Percentiles rank a stretch among this genome's conserved stretches.
Conservation (phyloP, 2,888 invertebrate genomes). For the Alcis repandata region DNA sequence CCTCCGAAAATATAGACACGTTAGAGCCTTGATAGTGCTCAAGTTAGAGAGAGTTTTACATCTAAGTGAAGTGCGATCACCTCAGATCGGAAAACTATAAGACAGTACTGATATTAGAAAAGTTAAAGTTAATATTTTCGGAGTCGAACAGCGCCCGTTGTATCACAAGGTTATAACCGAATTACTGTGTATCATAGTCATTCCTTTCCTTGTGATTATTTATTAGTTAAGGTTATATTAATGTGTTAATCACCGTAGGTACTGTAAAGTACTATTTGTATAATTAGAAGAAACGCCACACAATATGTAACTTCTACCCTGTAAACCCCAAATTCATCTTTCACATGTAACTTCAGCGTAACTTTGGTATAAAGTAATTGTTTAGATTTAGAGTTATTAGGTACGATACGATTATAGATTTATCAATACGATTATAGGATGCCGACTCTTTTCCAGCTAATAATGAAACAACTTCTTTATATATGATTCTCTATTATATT, state of each 20-base stretch:
- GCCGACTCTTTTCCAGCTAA: neutral
- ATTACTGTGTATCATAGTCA: conserved; percentile 65
- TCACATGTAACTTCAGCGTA: neutral
- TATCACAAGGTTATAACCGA: conserved; percentile 70
- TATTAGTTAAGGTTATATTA: conserved; percentile 58
- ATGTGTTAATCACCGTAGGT: conserved; percentile 67
- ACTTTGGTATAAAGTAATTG: neutral
- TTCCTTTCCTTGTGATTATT: conserved; percentile 61
- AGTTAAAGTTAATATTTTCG: conserved; percentile 65
- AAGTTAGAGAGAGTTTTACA: conserved; percentile 14
- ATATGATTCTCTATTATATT: too few relatives aligned
- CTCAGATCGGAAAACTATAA: conserved; percentile 46
- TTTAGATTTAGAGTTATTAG: neutral
- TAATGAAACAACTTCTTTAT: neutral
- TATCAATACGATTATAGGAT: neutral
- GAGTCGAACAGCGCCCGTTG: conserved; percentile 56
- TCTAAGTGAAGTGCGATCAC: conserved; percentile 40
- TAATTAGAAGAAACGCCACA: conserved; percentile 53
- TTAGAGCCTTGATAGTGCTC: conserved; percentile 23
- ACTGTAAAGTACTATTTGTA: too few relatives aligned
- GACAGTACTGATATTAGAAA: conserved; percentile 18
- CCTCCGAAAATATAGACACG: conserved; percentile 64
- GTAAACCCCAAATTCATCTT: conserved; percentile 27
- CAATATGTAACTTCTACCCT: conserved; percentile 41
- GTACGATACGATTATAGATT: neutral